Evolutionary conservation across 2,888 invertebrate genomes (phyloP).

Genomic region (Lycaena phlaeas): DNA sequence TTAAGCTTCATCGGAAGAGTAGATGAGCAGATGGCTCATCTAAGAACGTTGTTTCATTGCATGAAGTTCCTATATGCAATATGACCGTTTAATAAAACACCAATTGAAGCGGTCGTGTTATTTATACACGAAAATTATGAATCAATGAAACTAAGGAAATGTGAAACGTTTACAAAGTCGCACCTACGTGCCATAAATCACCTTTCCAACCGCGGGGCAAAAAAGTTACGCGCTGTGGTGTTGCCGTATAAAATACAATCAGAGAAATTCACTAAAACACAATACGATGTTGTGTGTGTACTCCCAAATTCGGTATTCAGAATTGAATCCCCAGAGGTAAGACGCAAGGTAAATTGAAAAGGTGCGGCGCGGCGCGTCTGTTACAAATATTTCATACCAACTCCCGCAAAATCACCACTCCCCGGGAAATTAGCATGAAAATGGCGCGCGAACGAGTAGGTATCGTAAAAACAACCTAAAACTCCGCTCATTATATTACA

Average conservation of each 20-base stretch:
- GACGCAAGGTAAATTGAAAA: conserved; percentile 47
- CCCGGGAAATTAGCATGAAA: conserved; percentile 55
- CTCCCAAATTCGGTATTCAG: conserved; percentile 46
- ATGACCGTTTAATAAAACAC: too few species aligned
- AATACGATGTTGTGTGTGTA: conserved; percentile 27
- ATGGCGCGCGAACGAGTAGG: conserved; percentile 46
- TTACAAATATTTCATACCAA: conserved; percentile 50
- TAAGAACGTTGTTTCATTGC: too few species aligned
- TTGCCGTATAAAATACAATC: conserved; percentile 1
- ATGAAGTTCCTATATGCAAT: too few species aligned
- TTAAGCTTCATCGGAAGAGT: too few species aligned
- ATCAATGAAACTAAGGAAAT: too few species aligned
- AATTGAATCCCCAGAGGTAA: conserved; percentile 35
- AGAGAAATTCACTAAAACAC: conserved; percentile 20
- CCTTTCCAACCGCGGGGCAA: not conserved
- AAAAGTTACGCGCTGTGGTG: not conserved
- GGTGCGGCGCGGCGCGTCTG: conserved; percentile 31
- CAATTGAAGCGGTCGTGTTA: too few species aligned
- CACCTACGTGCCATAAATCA: too few species aligned
- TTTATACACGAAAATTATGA: too few species aligned
- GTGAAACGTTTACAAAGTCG: too few species aligned
- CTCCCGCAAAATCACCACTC: conserved; percentile 44
- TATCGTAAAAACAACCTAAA: conserved; percentile 28
- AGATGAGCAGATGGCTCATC: too few species aligned
- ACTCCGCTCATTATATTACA: not conserved